phyloP scores from a whole-genome alignment of 2,113 vertebrate species.

The Hemicordylus capensis region DNA sequence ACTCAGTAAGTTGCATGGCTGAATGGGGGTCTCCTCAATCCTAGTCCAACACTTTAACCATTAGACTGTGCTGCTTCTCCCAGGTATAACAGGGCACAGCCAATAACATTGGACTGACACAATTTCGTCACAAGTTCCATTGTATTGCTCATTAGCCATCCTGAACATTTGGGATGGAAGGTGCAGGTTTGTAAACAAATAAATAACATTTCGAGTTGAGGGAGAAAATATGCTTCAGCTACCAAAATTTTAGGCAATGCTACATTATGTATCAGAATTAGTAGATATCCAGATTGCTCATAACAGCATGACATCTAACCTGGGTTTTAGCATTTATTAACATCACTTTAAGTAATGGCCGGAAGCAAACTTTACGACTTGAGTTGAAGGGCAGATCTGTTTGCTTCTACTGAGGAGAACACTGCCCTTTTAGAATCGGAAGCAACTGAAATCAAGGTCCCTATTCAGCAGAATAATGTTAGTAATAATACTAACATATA shows the following conservation, averaged over 20 bases:
- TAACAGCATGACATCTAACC: slow-evolving; percentile 55
- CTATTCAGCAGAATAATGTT: slow-evolving; percentile 23
- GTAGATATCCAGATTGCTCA: slow-evolving; percentile 47
- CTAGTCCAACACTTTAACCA: too few relatives aligned
- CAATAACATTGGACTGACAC: too few relatives aligned
- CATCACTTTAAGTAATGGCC: slow-evolving; percentile 68
- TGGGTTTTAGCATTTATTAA: slow-evolving; percentile 66
- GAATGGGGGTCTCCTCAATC: too few relatives aligned
- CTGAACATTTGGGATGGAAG: too few relatives aligned
- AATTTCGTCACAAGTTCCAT: too few relatives aligned
- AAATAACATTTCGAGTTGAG: too few relatives aligned
- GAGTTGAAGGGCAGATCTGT: slow-evolving; percentile 35
- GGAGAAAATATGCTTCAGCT: not conserved
- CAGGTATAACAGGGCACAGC: too few relatives aligned
- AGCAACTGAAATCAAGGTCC: slow-evolving; percentile 19
- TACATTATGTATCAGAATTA: slow-evolving; percentile 47
- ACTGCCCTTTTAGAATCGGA: slow-evolving; percentile 11
- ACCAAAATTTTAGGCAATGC: not conserved
- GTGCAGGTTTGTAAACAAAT: too few relatives aligned
- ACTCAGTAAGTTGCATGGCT: too few relatives aligned
- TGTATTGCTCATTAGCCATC: too few relatives aligned
- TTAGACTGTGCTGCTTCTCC: too few relatives aligned
- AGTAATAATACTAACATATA: not conserved
- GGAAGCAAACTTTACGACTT: slow-evolving; percentile 44
- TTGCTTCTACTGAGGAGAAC: slow-evolving; percentile 4